Conservation (phyloP, 2,797 vertebrate species). For the Amblyopsis hoosieri region DNA sequence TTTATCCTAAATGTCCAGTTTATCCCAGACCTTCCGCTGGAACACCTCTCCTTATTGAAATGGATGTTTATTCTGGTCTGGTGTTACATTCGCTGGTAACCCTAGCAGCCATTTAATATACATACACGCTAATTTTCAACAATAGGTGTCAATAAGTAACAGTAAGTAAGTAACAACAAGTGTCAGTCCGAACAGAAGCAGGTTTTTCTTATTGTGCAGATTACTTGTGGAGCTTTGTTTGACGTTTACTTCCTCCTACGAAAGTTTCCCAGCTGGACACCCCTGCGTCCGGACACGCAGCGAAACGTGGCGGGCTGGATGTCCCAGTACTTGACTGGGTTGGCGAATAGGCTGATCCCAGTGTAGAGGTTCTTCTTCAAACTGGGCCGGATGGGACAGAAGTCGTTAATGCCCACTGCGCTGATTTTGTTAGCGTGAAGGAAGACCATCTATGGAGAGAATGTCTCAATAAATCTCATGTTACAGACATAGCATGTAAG, state of each 20-base stretch:
- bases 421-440: constrained; percentile 92
- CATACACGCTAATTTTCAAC: constrained; percentile 19
- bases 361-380: constrained; percentile 90
- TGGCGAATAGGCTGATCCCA: constrained; percentile 94
- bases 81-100: not conserved
- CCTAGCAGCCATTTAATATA: constrained; percentile 12
- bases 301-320: constrained; percentile 92
- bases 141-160: constrained; percentile 1
- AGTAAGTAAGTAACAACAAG: not conserved
- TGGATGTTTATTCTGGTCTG: no score
- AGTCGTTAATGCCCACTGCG: constrained; percentile 92
- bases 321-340: constrained; percentile 94
- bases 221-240: constrained; percentile 11
- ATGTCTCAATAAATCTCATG: not conserved
- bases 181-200: constrained; percentile 5
- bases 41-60: no score
- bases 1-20: no score
- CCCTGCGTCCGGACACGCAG: constrained; percentile 87
- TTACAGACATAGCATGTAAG: no score
- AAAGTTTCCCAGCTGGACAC: constrained; percentile 92
- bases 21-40: no score
- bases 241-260: constrained; percentile 74
- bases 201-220: constrained; percentile 3
- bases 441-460: constrained; percentile 84
- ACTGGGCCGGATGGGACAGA: constrained; percentile 82